Evolutionary conservation across 2,797 vertebrate species (phyloP).

Genomic region (Allobates femoralis): DNA sequence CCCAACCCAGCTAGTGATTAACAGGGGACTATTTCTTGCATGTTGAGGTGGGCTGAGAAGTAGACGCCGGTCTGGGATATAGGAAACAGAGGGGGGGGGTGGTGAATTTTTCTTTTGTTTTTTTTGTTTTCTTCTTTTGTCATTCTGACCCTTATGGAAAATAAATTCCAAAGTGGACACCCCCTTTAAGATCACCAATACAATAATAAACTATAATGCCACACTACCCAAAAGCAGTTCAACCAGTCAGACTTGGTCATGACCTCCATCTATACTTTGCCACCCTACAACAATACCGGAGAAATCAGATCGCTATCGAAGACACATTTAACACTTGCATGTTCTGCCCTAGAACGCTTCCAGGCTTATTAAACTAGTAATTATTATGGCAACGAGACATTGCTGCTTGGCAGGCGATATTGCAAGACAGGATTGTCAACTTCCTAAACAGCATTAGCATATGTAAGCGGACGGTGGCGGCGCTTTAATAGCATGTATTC

Average conservation of each 20-base stretch:
- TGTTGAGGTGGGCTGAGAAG: too few relatives aligned
- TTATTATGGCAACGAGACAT: conserved; percentile 57
- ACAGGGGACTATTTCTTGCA: too few relatives aligned
- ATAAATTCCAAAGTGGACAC: too few relatives aligned
- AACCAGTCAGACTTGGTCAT: neutral
- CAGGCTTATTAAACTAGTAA: conserved; percentile 59
- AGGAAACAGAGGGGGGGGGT: too few relatives aligned
- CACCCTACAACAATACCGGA: neutral
- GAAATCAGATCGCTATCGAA: neutral
- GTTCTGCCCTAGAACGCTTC: conserved; percentile 50
- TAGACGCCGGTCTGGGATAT: too few relatives aligned
- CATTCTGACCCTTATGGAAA: too few relatives aligned
- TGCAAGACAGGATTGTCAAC: conserved; percentile 45
- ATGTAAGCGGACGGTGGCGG: conserved; percentile 59
- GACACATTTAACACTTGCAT: conserved; percentile 43
- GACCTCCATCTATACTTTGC: conserved; percentile 33
- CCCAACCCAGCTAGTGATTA: too few relatives aligned
- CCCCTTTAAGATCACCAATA: neutral
- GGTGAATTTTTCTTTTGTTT: too few relatives aligned
- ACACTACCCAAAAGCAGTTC: neutral
- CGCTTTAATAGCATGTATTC: conserved; percentile 57
- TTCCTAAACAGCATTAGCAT: conserved; percentile 61
- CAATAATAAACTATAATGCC: neutral
- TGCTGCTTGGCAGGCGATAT: conserved; percentile 51
- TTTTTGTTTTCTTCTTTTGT: too few relatives aligned